Percentiles rank a stretch among this genome's conserved stretches.
These are phyloP conservation scores for Cephus cinctus DNA, from an alignment of 1,140 invertebrate species.

Conservation along the genomic window DNA sequence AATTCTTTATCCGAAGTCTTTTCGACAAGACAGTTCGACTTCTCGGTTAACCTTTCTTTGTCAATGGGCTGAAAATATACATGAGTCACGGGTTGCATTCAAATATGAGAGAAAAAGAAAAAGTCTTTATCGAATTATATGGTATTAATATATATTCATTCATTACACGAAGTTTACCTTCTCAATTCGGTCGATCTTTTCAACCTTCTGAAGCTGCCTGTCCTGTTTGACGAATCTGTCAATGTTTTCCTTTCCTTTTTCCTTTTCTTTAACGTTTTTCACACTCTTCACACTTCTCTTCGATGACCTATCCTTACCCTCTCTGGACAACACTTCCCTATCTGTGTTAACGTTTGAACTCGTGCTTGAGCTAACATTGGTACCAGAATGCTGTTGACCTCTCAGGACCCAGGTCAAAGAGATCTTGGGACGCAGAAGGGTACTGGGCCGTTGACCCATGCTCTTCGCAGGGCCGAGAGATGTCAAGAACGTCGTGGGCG, in stretches of 20 bases:
- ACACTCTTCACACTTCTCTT: conserved; percentile 26
- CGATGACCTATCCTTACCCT: conserved; percentile 29
- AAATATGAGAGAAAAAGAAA: too few relatives aligned
- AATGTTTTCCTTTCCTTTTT: conserved; percentile 27
- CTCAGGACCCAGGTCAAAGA: conserved; percentile 69
- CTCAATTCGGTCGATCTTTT: conserved; percentile 32
- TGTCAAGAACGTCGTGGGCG: conserved; percentile 20
- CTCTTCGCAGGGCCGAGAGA: conserved; percentile 19
- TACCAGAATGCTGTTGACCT: conserved; percentile 53
- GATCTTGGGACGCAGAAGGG: conserved; percentile 64
- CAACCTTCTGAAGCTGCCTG: too few relatives aligned
- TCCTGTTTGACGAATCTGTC: conserved; percentile 9
- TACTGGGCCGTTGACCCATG: conserved; percentile 59
- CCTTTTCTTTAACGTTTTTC: conserved; percentile 33
- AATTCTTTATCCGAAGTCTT: conserved; percentile 10
- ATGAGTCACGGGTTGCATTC: too few relatives aligned
- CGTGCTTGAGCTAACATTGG: conserved; percentile 13
- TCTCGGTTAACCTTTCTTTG: conserved; percentile 23
- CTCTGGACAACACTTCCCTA: conserved; percentile 20
- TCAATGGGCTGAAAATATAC: conserved; percentile 10
- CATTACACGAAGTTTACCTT: too few relatives aligned
- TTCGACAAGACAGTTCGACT: conserved; percentile 17
- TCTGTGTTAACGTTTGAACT: conserved; percentile 16
- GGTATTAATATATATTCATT: too few relatives aligned
- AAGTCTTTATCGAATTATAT: too few relatives aligned